These are phyloP conservation scores for Heliconius hortense DNA, from an alignment of 2,888 invertebrate species.

Conservation along the genomic window DNA sequence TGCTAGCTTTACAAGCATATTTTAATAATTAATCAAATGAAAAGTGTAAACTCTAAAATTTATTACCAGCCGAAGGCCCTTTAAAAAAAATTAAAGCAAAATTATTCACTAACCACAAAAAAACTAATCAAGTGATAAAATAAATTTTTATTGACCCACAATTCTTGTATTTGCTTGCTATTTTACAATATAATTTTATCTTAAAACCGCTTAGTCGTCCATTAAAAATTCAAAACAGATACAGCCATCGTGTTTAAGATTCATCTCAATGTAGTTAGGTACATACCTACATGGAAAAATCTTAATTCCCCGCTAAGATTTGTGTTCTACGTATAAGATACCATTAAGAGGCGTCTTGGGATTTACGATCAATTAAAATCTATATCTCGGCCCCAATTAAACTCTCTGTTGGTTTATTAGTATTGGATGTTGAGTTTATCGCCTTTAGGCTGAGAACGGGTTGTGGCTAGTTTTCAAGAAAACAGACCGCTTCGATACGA, in stretches of 20 bases:
- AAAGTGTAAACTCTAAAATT: background rate
- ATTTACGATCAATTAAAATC: conserved; percentile 78
- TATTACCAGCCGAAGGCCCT: background rate
- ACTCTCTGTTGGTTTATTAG: conserved; percentile 65
- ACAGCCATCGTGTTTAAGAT: conserved; percentile 36
- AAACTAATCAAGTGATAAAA: conserved; percentile 24
- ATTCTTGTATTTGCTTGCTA: conserved; percentile 28
- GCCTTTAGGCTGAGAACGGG: conserved; percentile 51
- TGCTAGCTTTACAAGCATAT: background rate
- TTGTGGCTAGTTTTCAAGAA: conserved; percentile 36
- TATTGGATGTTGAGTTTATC: conserved; percentile 64
- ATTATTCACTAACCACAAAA: conserved; percentile 8
- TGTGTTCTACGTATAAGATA: conserved; percentile 52
- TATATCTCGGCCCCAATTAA: conserved; percentile 76
- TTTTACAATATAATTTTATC: conserved; percentile 38
- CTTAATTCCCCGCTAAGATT: conserved; percentile 56
- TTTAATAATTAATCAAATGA: background rate
- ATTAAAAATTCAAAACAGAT: conserved; percentile 43
- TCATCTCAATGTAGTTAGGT: conserved; percentile 39
- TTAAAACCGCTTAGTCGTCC: conserved; percentile 41
- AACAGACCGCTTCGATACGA: background rate
- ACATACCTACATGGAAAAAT: conserved; percentile 48
- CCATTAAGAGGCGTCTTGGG: conserved; percentile 61
- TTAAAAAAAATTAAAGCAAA: background rate
- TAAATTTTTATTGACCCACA: conserved; percentile 29